Evolutionary conservation across 2,113 vertebrate genomes (phyloP).

Genomic region (Peromyscus polionotus): DNA sequence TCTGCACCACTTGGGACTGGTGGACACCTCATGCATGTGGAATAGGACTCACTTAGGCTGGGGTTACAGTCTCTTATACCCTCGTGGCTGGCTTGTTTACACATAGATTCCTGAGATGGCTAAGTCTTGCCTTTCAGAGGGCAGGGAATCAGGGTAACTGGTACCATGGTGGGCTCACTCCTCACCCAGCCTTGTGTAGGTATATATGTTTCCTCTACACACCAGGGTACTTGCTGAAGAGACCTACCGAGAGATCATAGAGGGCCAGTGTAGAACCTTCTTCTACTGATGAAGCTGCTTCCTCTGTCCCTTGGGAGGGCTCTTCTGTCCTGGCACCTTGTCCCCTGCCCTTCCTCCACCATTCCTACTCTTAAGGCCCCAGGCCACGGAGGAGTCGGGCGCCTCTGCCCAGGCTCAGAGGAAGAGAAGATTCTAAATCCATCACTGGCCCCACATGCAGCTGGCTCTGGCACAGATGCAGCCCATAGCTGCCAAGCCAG

Average conservation of each 20-base stretch:
- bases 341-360: rapidly evolving
- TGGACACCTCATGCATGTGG: neutral
- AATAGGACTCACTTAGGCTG: rapidly evolving
- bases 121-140: neutral
- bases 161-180: rapidly evolving
- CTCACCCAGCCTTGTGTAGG: neutral
- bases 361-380: neutral
- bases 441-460: neutral
- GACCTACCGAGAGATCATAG: rapidly evolving
- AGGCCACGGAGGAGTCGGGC: neutral
- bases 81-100: neutral
- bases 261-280: neutral
- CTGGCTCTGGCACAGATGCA: neutral
- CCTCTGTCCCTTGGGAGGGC: neutral
- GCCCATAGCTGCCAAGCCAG: neutral
- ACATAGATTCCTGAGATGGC: rapidly evolving
- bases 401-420: neutral
- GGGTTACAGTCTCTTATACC: rapidly evolving
- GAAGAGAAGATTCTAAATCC: neutral
- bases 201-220: neutral
- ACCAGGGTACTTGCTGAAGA: no score
- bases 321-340: neutral
- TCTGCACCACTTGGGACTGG: rapidly evolving
- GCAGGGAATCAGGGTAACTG: neutral
- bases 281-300: neutral